These are phyloP conservation scores for Sarcophaga caerulescens DNA, from an alignment of 2,888 invertebrate genomes.

Conservation along the genomic window DNA sequence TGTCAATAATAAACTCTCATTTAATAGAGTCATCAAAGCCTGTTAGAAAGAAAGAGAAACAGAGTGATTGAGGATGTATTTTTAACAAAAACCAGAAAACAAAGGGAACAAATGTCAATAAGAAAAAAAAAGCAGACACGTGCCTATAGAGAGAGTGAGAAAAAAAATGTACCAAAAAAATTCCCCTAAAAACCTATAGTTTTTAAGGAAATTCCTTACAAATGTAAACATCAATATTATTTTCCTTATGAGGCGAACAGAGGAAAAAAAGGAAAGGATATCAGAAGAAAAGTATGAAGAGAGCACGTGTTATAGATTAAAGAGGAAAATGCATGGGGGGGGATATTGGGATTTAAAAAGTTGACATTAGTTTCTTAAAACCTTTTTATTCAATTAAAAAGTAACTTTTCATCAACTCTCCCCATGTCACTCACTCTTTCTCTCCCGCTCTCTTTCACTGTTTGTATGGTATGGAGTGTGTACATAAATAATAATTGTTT, in stretches of 20 bases:
- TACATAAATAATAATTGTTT: constrained; percentile 50
- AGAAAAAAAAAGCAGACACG: neutral
- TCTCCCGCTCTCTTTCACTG: neutral
- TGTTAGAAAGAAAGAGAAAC: neutral
- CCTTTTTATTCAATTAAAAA: constrained; percentile 38
- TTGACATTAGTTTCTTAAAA: constrained; percentile 48
- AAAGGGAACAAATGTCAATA: neutral
- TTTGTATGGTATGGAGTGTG: neutral
- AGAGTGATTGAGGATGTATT: neutral
- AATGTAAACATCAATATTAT: neutral
- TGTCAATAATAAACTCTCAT: neutral
- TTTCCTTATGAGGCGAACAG: neutral
- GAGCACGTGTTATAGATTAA: constrained; percentile 45
- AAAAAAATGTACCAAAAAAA: neutral
- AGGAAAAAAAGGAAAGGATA: neutral
- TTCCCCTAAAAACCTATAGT: neutral
- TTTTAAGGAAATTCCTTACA: neutral
- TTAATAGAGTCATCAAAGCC: neutral
- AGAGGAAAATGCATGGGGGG: neutral
- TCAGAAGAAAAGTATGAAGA: neutral
- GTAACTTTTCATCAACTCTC: neutral
- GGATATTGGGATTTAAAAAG: constrained; percentile 21
- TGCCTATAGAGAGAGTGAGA: neutral
- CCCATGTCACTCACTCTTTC: neutral
- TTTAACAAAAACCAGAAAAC: neutral